Evolutionary conservation across 2,797 vertebrate genomes (phyloP).

Genomic region (Poeciliopsis presidionis): DNA sequence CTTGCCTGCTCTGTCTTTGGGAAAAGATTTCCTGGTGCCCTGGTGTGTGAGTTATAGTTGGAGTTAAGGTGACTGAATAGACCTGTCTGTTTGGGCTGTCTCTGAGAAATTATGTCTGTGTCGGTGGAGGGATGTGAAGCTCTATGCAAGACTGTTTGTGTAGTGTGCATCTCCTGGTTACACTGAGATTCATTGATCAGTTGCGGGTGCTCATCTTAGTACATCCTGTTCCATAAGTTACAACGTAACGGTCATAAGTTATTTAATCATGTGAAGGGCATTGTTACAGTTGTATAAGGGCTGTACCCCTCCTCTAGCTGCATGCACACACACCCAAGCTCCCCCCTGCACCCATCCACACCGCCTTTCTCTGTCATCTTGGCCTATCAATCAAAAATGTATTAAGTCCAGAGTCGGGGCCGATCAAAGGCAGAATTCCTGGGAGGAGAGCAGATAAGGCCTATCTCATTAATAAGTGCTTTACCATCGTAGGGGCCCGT

Average conservation of each 20-base stretch:
- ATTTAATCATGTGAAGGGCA: slow-evolving; percentile 81
- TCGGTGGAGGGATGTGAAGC: slow-evolving; percentile 55
- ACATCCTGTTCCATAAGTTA: slow-evolving; percentile 44
- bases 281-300: slow-evolving; percentile 72
- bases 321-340: slow-evolving; percentile 42
- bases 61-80: slow-evolving; percentile 78
- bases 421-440: slow-evolving; percentile 96
- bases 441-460: slow-evolving; percentile 96
- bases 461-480: slow-evolving; percentile 96
- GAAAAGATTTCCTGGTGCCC: slow-evolving; percentile 71
- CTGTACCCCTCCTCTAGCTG: slow-evolving; percentile 41
- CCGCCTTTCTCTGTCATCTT: slow-evolving; percentile 86
- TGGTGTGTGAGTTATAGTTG: slow-evolving; percentile 74
- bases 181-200: slow-evolving; percentile 56
- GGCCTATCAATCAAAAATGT: slow-evolving; percentile 97
- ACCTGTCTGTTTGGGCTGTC: slow-evolving; percentile 70
- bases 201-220: slow-evolving; percentile 40
- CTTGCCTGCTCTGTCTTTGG: slow-evolving; percentile 65
- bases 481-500: slow-evolving; percentile 89
- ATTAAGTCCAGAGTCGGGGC: slow-evolving; percentile 94
- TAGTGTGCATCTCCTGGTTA: slow-evolving; percentile 17
- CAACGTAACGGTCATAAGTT: slow-evolving; percentile 69
- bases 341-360: slow-evolving; percentile 56
- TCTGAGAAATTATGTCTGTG: slow-evolving; percentile 63
- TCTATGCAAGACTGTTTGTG: slow-evolving; percentile 27